A percentile compares a stretch with the other conserved stretches of the same genome.
phyloP scores from a whole-genome alignment of 2,797 vertebrate species.

The Caiman crocodilus region DNA sequence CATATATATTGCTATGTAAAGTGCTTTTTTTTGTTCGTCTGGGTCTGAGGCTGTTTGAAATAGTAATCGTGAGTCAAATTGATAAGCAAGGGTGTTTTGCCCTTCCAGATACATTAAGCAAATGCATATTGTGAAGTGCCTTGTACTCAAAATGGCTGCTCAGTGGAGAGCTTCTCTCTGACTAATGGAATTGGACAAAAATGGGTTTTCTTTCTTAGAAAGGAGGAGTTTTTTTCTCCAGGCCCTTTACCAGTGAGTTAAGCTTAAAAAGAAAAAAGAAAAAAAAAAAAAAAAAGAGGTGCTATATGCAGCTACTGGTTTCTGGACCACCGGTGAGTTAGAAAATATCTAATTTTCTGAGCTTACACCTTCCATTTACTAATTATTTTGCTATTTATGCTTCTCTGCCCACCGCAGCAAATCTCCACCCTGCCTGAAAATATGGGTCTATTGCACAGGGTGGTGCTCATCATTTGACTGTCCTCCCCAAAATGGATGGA shows the following conservation, averaged over 20 bases:
- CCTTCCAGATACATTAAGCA: conserved; percentile 19
- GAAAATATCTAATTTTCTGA: background rate
- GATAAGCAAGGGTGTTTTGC: conserved; percentile 50
- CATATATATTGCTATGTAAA: conserved; percentile 57
- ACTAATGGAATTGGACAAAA: background rate
- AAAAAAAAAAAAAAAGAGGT: accelerated
- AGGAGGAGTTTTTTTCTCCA: background rate
- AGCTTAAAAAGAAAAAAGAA: accelerated
- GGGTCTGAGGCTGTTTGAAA: conserved; percentile 62
- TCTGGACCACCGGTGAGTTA: background rate
- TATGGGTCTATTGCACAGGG: too few species aligned
- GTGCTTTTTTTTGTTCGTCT: conserved; percentile 6
- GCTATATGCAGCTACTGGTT: accelerated
- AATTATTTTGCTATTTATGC: background rate
- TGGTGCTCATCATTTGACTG: background rate
- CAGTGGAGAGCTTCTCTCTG: background rate
- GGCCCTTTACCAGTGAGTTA: background rate
- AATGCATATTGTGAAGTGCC: conserved; percentile 32
- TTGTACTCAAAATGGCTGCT: conserved; percentile 30
- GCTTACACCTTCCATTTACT: background rate
- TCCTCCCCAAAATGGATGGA: background rate
- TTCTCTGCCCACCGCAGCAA: background rate
- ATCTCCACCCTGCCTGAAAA: accelerated
- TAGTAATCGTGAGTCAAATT: conserved; percentile 60
- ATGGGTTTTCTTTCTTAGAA: too few species aligned